phyloP scores from a whole-genome alignment of 2,797 vertebrate species.

The Streptopelia turtur region DNA sequence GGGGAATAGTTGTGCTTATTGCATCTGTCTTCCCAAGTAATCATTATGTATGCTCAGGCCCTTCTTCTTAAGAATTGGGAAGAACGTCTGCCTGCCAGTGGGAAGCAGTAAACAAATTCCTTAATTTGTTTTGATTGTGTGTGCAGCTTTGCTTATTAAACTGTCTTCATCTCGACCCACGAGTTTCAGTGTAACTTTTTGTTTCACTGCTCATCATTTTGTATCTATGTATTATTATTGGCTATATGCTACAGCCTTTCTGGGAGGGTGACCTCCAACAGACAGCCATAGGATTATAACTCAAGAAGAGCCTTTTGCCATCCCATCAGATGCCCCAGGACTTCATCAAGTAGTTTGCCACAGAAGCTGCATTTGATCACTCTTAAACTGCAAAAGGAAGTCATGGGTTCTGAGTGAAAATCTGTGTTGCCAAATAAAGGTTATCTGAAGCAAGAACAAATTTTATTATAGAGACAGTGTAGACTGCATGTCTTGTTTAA shows the following conservation, averaged over 20 bases:
- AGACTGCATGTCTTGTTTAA: not conserved
- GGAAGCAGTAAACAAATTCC: not conserved
- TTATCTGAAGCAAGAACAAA: not conserved
- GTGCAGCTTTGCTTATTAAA: not conserved
- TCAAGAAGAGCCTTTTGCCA: not conserved
- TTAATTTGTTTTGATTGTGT: not conserved
- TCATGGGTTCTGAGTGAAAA: not conserved
- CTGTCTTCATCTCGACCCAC: not conserved
- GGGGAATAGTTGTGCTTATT: not conserved
- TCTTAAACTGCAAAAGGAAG: not conserved
- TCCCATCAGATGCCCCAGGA: not conserved
- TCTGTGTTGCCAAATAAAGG: not conserved
- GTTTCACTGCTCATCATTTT: not conserved
- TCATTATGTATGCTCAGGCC: not conserved
- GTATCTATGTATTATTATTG: not conserved
- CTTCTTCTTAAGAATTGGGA: not conserved
- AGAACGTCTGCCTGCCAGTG: not conserved
- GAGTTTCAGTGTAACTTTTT: not conserved
- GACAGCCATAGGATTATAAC: not conserved
- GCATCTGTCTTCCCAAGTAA: not conserved
- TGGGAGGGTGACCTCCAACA: not conserved
- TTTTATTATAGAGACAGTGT: not conserved
- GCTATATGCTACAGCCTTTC: rapidly evolving
- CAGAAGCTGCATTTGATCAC: not conserved
- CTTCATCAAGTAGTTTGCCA: not conserved